Evolutionary conservation across 2,888 invertebrate species (phyloP), one percentile per base, ranked within the genome.

Genomic region (Acleris laterana): DNA sequence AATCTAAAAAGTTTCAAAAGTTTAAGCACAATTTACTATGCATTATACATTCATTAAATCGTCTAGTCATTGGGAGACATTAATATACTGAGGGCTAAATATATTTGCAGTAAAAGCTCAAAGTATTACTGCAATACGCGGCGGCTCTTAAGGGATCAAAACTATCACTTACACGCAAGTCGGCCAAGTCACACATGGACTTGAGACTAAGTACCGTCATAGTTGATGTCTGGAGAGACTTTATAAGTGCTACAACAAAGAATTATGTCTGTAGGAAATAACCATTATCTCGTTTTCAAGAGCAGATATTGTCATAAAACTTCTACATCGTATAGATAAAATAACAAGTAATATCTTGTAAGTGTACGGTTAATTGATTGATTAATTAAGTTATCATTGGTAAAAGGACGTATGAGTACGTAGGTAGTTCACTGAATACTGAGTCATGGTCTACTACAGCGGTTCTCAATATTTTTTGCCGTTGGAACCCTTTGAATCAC

Each of bases 111-210:
- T 32, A 25, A 25, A 5, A 28, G 7, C 28, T 7, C 7, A 7
- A 28, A 3, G 32, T 32, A 32, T 32, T 32, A 9, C 32, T 13
- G 38, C 38, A 9, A 38, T 38, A 38, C 13, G 38, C 38, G 48
- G 20, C 59, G 63, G 63, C 38, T 53, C 58, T 52, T 59, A 32
- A 52, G 32, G 32, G 46, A 52, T 46, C 32, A 63, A 57, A 57
- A 42, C 28, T 32, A 63, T 63, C 50, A 57, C n/a, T 52, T 46
- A 59, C 58, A 28, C 58, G 28, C 50, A 20, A 20, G 59, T 49
- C 25, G n/a, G 28, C 7, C 22, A 13, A 2, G 32, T 32, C 32
- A 13, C 13, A 38, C 38, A 13, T 13, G 38, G 38, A 38, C 38
- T 38, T 38, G 38, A 38, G 38, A 38, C 38, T n/a, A 20, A 63